phyloP scores from a whole-genome alignment of 1,140 invertebrate species.

The Bombus terrestris region DNA sequence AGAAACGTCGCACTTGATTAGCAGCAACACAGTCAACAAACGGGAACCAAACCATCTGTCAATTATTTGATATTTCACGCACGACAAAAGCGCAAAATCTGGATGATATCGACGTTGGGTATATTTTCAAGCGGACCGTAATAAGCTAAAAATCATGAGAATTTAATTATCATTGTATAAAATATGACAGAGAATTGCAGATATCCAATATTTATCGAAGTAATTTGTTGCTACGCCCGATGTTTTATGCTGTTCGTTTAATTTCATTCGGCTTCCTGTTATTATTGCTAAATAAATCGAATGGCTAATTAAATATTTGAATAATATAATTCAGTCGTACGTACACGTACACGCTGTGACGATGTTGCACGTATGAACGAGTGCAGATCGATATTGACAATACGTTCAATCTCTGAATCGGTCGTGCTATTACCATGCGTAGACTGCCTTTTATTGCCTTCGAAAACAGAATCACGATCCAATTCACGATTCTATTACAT shows the following conservation, averaged over 20 bases:
- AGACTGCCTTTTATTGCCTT: not conserved
- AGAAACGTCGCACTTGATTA: not conserved
- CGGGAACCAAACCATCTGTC: not conserved
- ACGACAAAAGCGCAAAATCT: not conserved
- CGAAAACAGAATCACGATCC: not conserved
- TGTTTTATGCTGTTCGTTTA: slow-evolving; percentile 1
- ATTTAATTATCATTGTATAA: slow-evolving; percentile 8
- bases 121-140: not conserved
- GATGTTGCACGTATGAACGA: not conserved
- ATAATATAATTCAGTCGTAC: slow-evolving; percentile 2
- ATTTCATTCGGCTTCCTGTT: not conserved
- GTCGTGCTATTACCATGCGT: not conserved
- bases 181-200: not conserved
- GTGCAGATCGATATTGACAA: slow-evolving; percentile 1
- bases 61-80: not conserved
- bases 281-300: slow-evolving; percentile 23
- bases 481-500: not conserved
- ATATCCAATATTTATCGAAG: not conserved
- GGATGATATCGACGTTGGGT: not conserved
- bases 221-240: not conserved
- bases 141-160: not conserved
- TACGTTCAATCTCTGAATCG: not conserved
- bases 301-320: slow-evolving; percentile 21
- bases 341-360: not conserved
- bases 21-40: not conserved